Percentiles rank a stretch among this genome's conserved stretches.
Evolutionary conservation across 2,797 vertebrate genomes (phyloP).

Genomic region (Malurus splendens): DNA sequence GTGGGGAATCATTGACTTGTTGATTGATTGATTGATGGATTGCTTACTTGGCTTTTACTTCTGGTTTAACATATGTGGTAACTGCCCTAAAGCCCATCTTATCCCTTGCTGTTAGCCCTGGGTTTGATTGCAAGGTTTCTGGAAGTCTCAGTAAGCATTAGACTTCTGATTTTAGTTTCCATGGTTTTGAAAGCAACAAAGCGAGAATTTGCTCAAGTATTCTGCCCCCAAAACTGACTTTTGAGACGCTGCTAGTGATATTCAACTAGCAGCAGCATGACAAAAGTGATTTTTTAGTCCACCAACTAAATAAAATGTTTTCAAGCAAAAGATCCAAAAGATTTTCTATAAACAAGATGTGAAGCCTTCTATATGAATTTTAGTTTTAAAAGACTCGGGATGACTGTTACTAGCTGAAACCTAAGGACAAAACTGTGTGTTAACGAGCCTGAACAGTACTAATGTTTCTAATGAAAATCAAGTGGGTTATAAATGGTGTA

Average conservation of each 20-base stretch:
- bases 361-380: neutral
- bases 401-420: neutral
- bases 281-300: neutral
- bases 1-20: accelerated
- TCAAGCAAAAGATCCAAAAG: neutral
- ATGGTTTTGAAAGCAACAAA: neutral
- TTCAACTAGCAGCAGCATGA: neutral
- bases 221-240: neutral
- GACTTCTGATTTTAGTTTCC: neutral
- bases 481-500: neutral
- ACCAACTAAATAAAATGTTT: neutral
- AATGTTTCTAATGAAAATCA: neutral
- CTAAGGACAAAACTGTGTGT: neutral
- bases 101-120: neutral
- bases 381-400: neutral
- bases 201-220: neutral
- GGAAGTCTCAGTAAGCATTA: neutral
- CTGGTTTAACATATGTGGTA: neutral
- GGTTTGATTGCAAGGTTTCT: neutral
- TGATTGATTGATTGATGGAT: neutral
- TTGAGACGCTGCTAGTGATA: neutral
- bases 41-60: neutral
- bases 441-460: neutral
- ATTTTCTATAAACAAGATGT: neutral
- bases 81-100: neutral